phyloP scores from a whole-genome alignment of 2,113 vertebrate genomes.

The Choloepus hoffmanni region DNA sequence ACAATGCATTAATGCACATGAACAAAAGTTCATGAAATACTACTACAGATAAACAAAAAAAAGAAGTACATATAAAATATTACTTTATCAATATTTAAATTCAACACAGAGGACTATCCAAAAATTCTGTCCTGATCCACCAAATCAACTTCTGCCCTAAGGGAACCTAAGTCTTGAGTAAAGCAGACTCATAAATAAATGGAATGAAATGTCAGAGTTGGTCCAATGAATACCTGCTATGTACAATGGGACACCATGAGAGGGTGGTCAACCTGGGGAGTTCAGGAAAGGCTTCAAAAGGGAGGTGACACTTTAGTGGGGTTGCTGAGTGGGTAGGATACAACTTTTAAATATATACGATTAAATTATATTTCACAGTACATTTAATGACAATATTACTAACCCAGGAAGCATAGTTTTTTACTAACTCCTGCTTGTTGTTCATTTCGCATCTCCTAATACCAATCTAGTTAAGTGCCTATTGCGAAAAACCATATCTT shows the following conservation, averaged over 20 bases:
- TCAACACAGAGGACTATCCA: neutral
- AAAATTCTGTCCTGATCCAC: neutral
- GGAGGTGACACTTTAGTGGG: neutral
- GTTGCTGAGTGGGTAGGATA: neutral
- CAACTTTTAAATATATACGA: neutral
- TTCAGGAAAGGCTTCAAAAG: neutral
- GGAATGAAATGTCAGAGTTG: neutral
- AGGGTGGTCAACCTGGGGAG: neutral
- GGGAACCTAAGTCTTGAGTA: neutral
- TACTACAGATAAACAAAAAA: neutral
- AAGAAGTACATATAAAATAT: neutral
- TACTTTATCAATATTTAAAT: neutral
- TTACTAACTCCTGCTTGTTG: neutral
- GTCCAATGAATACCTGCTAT: neutral
- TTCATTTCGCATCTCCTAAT: constrained; percentile 41
- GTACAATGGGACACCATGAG: neutral
- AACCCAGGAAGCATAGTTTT: neutral
- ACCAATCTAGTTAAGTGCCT: constrained; percentile 1
- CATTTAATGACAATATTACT: neutral
- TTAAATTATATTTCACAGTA: neutral
- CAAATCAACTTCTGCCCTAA: neutral
- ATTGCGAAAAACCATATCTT: constrained; percentile 10
- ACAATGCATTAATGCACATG: neutral
- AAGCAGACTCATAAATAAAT: neutral
- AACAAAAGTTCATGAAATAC: neutral